Percentiles rank a stretch among this genome's conserved stretches.
Conservation (phyloP, 2,113 vertebrate species). For the Burhinus bistriatus region DNA sequence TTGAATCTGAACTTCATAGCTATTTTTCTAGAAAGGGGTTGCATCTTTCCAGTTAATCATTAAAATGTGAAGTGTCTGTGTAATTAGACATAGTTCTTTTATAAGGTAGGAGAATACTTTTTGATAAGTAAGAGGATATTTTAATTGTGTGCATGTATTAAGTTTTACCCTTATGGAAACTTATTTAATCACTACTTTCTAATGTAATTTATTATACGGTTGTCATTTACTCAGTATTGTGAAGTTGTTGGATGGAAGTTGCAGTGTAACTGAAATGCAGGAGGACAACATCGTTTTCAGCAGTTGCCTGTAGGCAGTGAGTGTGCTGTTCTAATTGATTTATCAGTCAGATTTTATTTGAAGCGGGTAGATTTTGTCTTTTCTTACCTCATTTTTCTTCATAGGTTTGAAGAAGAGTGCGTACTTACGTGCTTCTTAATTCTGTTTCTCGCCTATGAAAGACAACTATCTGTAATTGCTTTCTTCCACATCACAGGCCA, state of each 20-base stretch:
- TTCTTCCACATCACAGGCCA: not conserved
- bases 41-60: not conserved
- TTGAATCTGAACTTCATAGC: not conserved
- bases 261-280: not conserved
- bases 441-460: not conserved
- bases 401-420: not conserved
- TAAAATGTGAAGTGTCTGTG: not conserved
- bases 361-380: not conserved
- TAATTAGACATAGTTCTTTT: not conserved
- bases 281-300: not conserved
- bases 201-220: not conserved
- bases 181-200: not conserved
- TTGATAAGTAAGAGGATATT: not conserved
- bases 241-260: not conserved
- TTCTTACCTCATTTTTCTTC: not conserved
- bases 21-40: not conserved
- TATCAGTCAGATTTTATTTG: not conserved
- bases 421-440: not conserved
- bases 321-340: not conserved
- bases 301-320: not conserved
- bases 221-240: not conserved
- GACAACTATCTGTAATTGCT: not conserved
- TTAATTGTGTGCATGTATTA: not conserved
- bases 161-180: not conserved
- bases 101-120: not conserved